These are phyloP conservation scores for Chloropsis cyanopogon DNA, from an alignment of 2,113 vertebrate genomes.

Conservation along the genomic window DNA sequence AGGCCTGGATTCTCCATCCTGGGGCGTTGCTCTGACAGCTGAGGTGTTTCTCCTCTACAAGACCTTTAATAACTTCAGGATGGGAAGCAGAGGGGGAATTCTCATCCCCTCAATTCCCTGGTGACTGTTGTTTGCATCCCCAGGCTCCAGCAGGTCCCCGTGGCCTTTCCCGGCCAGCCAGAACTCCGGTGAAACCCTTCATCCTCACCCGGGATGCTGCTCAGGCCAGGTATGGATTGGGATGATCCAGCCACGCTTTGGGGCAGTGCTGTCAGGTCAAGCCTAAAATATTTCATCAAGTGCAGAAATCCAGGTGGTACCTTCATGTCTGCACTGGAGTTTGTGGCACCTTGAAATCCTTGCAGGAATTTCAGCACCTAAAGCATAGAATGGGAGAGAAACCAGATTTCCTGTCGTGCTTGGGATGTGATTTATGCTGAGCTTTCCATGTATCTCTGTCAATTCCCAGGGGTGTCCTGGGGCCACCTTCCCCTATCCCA, in stretches of 20 bases:
- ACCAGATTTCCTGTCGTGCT: background rate
- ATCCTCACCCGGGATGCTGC: constrained; percentile 85
- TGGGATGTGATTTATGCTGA: background rate
- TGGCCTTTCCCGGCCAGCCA: constrained; percentile 24
- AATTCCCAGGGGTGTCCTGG: background rate
- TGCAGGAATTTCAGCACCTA: background rate
- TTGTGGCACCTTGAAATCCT: background rate
- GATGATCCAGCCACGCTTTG: accelerated
- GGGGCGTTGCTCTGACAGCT: background rate
- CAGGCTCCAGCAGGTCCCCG: constrained; percentile 61
- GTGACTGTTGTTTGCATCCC: constrained; percentile 19
- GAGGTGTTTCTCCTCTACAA: background rate
- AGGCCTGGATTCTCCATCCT: background rate
- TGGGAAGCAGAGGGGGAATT: background rate
- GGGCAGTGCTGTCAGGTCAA: background rate
- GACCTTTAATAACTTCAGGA: background rate
- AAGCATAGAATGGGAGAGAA: background rate
- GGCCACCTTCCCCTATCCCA: too few relatives aligned
- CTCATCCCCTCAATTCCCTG: background rate
- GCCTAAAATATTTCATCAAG: too few relatives aligned
- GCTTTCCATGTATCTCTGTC: background rate
- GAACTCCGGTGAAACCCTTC: constrained; percentile 84
- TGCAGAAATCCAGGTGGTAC: background rate
- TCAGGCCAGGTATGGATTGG: constrained; percentile 78
- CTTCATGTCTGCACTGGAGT: background rate